These are phyloP conservation scores for Callipepla californica DNA, from an alignment of 2,113 vertebrate genomes.

Conservation along the genomic window DNA sequence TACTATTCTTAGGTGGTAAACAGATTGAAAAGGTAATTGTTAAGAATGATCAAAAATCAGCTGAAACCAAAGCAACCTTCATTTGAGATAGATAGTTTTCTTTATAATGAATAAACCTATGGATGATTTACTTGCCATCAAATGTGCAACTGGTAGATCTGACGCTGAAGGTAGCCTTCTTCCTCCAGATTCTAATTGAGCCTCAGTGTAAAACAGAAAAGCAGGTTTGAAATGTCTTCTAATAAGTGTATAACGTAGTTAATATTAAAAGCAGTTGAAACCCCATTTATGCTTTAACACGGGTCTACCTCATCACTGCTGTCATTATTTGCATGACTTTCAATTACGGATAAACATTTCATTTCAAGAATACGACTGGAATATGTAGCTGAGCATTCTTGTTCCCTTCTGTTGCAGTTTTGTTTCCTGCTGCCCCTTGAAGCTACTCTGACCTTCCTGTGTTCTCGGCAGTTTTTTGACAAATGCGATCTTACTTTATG, in stretches of 20 bases:
- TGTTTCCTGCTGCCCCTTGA: not conserved
- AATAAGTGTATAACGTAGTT: conserved; percentile 11
- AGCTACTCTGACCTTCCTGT: not conserved
- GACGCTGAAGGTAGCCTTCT: conserved; percentile 13
- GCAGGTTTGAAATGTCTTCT: conserved; percentile 45
- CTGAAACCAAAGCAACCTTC: not conserved
- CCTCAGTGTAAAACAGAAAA: conserved; percentile 41
- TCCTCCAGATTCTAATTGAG: not conserved
- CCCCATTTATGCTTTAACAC: conserved; percentile 43
- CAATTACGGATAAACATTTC: conserved; percentile 33
- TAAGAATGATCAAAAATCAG: not conserved
- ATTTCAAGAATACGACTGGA: conserved; percentile 21
- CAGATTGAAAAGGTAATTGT: not conserved
- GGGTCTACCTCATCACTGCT: conserved; percentile 34
- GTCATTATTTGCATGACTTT: conserved; percentile 56
- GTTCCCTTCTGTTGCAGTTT: not conserved
- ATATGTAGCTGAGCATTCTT: conserved; percentile 17
- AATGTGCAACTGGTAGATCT: not conserved
- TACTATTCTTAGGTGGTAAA: not conserved
- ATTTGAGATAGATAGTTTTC: not conserved
- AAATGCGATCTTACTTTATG: not conserved
- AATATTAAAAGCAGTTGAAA: conserved; percentile 62
- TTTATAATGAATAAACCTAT: not conserved
- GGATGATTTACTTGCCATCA: not conserved
- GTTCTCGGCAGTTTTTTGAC: not conserved